Evolutionary conservation across 2,888 invertebrate species (phyloP), one percentile per base, ranked within the genome.

Genomic region (Sylvicola cinctus): DNA sequence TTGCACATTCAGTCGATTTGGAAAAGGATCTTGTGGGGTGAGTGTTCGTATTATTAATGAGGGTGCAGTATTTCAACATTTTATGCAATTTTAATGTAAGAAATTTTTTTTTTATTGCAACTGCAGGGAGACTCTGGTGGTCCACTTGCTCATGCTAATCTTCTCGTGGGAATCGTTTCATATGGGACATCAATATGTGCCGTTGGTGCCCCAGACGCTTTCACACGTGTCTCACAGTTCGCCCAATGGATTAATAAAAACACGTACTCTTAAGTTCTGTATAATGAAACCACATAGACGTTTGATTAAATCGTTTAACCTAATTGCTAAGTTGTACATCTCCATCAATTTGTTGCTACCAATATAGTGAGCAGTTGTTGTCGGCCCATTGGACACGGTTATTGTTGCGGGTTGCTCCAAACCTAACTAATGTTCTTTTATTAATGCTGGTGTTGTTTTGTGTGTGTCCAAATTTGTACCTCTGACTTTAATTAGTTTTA

Each of bases 81-180:
- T 25, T 29, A 35, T 40, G 4, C 11, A 14, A 29, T 41, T 36
- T 33, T 30, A 6, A n/a, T 13, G 7, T n/a, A 26, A 26, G 28
- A 13, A n/a, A 7, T 12, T 13, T 12, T 28, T 5, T 7, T 28
- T 32, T 14, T 32, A 11, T 12, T 16, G 32, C 34, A 17, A n/a
- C 31, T 29, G 13, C 13, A 55, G 56, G 55, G 56, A 3, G 56
- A 57, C 38, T 55, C 56, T 12, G 56, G 56, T 11, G 56, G 56
- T 2, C 56, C 56, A 4, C 36, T 57, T n/a, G 51, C 53, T n/a
- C n/a, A n/a, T n/a, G n/a, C n/a, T n/a, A n/a, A 20, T 20, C 41
- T 42, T 17, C 50, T 51, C 40, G 49, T 55, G 3, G 56, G 57
- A 5, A 40, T 57, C 2, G 52, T 54, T 0, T 52, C 55, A 2